These are phyloP conservation scores for Paraplagusia blochii DNA, from an alignment of 2,113 vertebrate genomes.

Conservation along the genomic window DNA sequence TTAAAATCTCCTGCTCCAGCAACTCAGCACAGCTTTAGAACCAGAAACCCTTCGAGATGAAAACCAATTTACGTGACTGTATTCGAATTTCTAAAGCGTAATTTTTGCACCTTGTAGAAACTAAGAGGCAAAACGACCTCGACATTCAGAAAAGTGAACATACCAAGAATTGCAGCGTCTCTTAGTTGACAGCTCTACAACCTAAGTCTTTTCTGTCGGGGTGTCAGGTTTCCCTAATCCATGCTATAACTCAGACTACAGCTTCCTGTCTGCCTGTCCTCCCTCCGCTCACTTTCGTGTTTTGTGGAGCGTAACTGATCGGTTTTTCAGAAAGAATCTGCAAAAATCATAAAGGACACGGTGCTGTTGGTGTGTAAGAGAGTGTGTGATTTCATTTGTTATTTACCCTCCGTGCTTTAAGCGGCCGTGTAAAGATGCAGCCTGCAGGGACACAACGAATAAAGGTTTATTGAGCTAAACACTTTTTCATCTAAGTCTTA, in stretches of 20 bases:
- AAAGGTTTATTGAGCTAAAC: not conserved
- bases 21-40: too few species aligned
- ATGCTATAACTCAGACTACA: conserved; percentile 14
- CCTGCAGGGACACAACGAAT: not conserved
- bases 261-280: conserved; percentile 10
- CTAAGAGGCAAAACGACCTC: not conserved
- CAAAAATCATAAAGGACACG: conserved; percentile 5
- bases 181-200: conserved; percentile 6
- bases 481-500: conserved; percentile 7
- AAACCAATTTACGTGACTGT: too few species aligned
- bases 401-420: conserved; percentile 7
- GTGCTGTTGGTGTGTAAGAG: conserved; percentile 1
- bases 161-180: too few species aligned
- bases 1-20: too few species aligned
- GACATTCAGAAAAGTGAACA: conserved; percentile 9
- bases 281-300: conserved; percentile 6
- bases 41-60: too few species aligned
- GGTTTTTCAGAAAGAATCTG: conserved; percentile 14
- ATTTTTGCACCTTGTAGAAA: too few species aligned
- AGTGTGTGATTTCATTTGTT: not conserved
- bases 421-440: not conserved
- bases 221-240: conserved; percentile 10
- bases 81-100: too few species aligned
- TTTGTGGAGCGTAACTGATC: conserved; percentile 16
- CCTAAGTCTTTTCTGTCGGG: conserved; percentile 27